phyloP scores from a whole-genome alignment of 2,888 invertebrate genomes.

The Tetragonisca angustula region DNA sequence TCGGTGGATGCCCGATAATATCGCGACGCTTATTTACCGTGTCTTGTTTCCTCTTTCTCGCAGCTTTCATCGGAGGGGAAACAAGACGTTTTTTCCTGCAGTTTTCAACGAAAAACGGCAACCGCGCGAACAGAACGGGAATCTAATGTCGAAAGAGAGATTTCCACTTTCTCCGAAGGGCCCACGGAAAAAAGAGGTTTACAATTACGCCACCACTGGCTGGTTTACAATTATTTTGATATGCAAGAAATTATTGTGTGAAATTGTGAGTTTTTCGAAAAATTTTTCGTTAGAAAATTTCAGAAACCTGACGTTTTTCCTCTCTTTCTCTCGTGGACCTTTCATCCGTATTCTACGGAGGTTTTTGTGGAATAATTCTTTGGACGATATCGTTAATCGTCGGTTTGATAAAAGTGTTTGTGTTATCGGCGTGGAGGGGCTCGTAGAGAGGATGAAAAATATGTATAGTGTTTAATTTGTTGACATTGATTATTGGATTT shows the following conservation, averaged over 20 bases:
- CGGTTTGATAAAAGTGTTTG: not conserved
- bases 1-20: constrained; percentile 58
- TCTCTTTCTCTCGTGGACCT: too few relatives aligned
- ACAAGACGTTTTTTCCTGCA: constrained; percentile 19
- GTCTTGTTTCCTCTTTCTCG: constrained; percentile 12
- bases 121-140: not conserved
- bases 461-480: not conserved
- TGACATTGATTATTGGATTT: not conserved
- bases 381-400: not conserved
- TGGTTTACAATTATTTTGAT: too few relatives aligned
- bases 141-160: not conserved
- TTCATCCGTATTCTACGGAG: not conserved
- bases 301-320: not conserved
- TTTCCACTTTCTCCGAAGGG: not conserved
- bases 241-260: too few relatives aligned
- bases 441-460: not conserved
- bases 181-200: too few relatives aligned
- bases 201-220: too few relatives aligned
- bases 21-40: constrained; percentile 35
- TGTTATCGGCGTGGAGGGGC: not conserved
- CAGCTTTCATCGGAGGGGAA: constrained; percentile 3
- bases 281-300: too few relatives aligned
- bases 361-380: not conserved
- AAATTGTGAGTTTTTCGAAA: too few relatives aligned
- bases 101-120: not conserved